A percentile compares a stretch with the other conserved stretches of the same genome.
These are phyloP conservation scores for Chloroclysta siterata DNA, from an alignment of 2,888 invertebrate species.

Conservation along the genomic window DNA sequence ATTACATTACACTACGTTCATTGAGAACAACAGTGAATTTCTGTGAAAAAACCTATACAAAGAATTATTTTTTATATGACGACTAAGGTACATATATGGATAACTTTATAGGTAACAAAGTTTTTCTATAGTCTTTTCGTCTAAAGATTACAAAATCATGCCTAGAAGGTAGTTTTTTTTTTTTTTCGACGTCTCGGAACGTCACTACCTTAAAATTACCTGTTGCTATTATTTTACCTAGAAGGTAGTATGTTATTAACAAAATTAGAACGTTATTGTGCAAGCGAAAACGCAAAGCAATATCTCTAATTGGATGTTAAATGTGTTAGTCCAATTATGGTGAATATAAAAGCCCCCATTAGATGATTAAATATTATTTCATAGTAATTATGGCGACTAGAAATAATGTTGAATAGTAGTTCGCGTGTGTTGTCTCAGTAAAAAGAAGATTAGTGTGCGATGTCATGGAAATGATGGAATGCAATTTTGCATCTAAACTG, in stretches of 20 bases:
- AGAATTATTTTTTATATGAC: too few relatives aligned
- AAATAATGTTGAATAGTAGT: neutral
- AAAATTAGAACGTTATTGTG: constrained; percentile 42
- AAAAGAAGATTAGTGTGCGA: neutral
- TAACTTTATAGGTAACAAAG: too few relatives aligned
- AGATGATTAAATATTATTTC: constrained; percentile 12
- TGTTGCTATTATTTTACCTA: too few relatives aligned
- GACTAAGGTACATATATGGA: too few relatives aligned
- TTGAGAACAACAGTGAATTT: too few relatives aligned
- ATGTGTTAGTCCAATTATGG: constrained; percentile 20
- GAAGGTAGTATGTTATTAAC: neutral
- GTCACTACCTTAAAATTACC: too few relatives aligned
- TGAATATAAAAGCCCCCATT: neutral
- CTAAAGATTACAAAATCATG: neutral
- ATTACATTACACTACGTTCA: too few relatives aligned
- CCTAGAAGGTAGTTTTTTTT: too few relatives aligned
- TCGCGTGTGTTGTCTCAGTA: neutral
- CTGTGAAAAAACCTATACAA: too few relatives aligned
- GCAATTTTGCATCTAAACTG: neutral
- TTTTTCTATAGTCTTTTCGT: neutral
- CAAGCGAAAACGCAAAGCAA: constrained; percentile 60
- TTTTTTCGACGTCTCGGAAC: too few relatives aligned
- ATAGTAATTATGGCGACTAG: neutral
- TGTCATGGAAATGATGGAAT: constrained; percentile 4
- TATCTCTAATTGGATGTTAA: constrained; percentile 32